Evolutionary conservation across 2,888 invertebrate genomes (phyloP), one percentile per base, ranked within the genome.

Genomic region (Heliconius cydno): DNA sequence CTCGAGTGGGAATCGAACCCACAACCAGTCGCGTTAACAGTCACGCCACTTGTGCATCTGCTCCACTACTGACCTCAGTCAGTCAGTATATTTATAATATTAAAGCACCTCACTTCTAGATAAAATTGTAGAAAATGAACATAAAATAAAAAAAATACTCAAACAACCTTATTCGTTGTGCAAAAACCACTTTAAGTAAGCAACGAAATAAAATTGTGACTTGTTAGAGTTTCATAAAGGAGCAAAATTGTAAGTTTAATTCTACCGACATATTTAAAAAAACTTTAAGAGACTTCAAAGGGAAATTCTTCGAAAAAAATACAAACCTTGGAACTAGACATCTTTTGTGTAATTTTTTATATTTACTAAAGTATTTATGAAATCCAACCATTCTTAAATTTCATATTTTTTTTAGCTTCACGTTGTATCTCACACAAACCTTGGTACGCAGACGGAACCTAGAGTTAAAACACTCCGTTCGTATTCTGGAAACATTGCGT

Each of bases 171-270:
- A 41, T 41, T 41, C 13, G 68, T 25, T n/a, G 38, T 41, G 38
- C n/a, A 68, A 41, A 68, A 68, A 68, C 68, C n/a, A 25, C 13
- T 68, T 68, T 38, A 46, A 70, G 70, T 70, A 70, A 41, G 70
- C 41, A 25, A 41, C 25, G 41, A 70, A 70, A 70, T 70, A 70
- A 41, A 46, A 41, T 41, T 70, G 41, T 46, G 70, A 70, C 70
- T 46, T 70, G 70, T 41, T 70, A 46, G 41, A 46, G 25, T 70
- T 70, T 70, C 19, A 70, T 70, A 70, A 70, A 46, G 25, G 41
- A 25, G 41, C 41, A 70, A 70, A 70, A 70, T 25, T n/a, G n/a
- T 70, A 70, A 46, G 70, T 70, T 70, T 7, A 46, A 70, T 70
- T 41, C 70, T 70, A 12, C 38, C 70, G 7, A 46, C 70, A 70